Conservation (phyloP, 2,113 vertebrate genomes). For the Tenrec ecaudatus region DNA sequence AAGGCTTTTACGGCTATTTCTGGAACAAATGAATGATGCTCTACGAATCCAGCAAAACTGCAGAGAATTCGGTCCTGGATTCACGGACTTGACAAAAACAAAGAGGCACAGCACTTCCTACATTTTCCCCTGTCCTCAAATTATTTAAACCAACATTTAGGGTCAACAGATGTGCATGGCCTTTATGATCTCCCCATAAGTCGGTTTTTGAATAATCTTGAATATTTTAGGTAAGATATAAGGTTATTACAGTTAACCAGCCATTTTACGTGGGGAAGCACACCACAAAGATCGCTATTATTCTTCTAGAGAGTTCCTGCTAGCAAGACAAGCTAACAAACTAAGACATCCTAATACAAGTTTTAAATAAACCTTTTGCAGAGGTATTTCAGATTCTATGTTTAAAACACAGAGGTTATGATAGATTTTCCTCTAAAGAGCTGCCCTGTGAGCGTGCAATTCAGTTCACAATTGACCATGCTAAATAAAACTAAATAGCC, state of each 20-base stretch:
- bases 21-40: neutral
- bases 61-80: neutral
- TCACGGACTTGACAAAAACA: neutral
- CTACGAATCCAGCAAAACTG: neutral
- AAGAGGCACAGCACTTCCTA: neutral
- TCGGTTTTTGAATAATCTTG: conserved; percentile 51
- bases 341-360: neutral
- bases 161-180: conserved; percentile 18
- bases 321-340: conserved; percentile 15
- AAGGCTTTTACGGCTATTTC: neutral
- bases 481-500: neutral
- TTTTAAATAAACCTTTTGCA: neutral
- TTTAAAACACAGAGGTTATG: neutral
- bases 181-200: neutral
- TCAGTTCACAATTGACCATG: conserved; percentile 5
- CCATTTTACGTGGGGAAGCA: neutral
- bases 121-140: neutral
- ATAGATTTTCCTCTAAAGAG: neutral
- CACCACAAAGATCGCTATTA: too few species aligned
- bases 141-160: conserved; percentile 43
- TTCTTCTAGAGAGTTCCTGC: neutral
- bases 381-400: neutral
- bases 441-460: neutral
- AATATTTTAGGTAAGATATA: conserved; percentile 3
- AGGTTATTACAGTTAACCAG: conserved; percentile 40